These are phyloP conservation scores for Capreolus pygargus DNA, from an alignment of 2,113 vertebrate genomes.

Conservation along the genomic window DNA sequence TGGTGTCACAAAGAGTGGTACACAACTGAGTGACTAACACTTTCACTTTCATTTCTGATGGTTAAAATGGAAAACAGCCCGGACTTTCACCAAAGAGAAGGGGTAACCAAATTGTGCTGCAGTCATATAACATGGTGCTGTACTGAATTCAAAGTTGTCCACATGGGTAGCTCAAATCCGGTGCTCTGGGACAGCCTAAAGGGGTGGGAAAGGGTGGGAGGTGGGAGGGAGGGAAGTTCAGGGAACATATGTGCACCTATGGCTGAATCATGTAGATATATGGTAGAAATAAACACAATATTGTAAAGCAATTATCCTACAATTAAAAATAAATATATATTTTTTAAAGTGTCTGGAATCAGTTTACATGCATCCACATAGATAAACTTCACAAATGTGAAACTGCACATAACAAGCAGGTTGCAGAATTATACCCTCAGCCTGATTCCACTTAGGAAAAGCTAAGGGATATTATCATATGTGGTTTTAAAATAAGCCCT, in stretches of 20 bases:
- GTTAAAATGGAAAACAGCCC: background rate
- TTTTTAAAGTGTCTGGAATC: background rate
- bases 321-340: background rate
- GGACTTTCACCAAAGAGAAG: background rate
- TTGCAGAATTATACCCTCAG: background rate
- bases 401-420: background rate
- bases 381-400: background rate
- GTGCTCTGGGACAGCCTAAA: background rate
- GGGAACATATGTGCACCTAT: background rate
- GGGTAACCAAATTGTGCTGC: fast-evolving
- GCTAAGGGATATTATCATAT: background rate
- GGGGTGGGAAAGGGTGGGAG: background rate
- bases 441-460: background rate
- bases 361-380: background rate
- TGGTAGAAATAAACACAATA: background rate
- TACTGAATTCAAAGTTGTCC: background rate
- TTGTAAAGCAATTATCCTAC: background rate
- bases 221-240: background rate
- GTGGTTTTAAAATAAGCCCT: background rate
- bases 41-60: background rate
- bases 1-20: background rate
- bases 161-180: background rate
- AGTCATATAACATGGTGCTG: background rate
- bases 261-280: background rate
- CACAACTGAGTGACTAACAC: background rate